These are phyloP conservation scores for Pristionchus entomophagus DNA, from an alignment of 2,888 invertebrate species.

Conservation along the genomic window DNA sequence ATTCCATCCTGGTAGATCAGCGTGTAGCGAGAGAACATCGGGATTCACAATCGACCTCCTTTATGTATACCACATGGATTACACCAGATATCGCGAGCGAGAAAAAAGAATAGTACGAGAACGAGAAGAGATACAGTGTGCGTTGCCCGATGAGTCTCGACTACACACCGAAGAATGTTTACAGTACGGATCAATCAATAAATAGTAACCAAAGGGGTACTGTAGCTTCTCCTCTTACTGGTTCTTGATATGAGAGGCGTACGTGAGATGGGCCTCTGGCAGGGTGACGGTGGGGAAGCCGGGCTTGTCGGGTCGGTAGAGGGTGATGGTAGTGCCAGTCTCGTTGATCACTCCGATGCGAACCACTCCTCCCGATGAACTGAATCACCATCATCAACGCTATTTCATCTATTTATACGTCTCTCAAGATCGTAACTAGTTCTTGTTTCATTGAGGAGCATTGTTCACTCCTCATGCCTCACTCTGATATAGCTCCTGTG, in stretches of 20 bases:
- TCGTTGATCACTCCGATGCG: constrained; percentile 70
- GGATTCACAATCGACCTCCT: constrained; percentile 35
- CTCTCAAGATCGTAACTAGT: no score
- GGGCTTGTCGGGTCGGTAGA: constrained; percentile 65
- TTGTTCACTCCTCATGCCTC: no score
- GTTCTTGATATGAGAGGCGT: constrained; percentile 65
- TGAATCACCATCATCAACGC: no score
- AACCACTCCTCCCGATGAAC: constrained; percentile 73
- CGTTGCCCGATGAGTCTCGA: constrained; percentile 18
- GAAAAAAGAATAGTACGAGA: constrained; percentile 37
- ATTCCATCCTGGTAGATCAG: neutral
- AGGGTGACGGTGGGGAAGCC: constrained; percentile 65
- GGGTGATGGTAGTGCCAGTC: constrained; percentile 65
- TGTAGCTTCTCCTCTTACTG: neutral
- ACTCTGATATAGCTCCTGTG: no score
- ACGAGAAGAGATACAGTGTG: constrained; percentile 14
- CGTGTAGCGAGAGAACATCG: neutral
- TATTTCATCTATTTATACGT: no score
- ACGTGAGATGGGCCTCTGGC: constrained; percentile 63
- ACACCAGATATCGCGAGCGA: constrained; percentile 40
- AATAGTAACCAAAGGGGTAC: constrained; percentile 1
- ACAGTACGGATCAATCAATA: constrained; percentile 30
- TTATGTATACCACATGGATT: constrained; percentile 32
- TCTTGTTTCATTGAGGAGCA: no score
- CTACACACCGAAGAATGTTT: constrained; percentile 37